Evolutionary conservation across 2,888 invertebrate species (phyloP).

Genomic region (Drosophila mercatorum): DNA sequence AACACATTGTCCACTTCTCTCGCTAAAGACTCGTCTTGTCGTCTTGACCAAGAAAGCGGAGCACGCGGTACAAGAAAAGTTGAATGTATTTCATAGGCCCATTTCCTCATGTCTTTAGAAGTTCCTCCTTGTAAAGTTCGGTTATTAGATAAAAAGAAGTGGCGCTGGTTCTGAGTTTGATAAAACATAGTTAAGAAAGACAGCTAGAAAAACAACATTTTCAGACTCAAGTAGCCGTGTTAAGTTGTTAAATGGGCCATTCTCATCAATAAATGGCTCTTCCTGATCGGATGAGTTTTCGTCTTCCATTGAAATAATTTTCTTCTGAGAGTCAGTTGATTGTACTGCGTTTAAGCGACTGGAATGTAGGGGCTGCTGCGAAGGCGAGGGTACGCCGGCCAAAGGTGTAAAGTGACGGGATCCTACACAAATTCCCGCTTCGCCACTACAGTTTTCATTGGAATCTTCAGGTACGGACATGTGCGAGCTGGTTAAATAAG

Average conservation of each 20-base stretch:
- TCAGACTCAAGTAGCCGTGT: conserved; percentile 92
- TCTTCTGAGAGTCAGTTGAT: conserved; percentile 87
- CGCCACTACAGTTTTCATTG: conserved; percentile 56
- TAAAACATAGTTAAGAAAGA: conserved; percentile 96
- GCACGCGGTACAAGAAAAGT: conserved; percentile 96
- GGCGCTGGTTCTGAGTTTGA: conserved; percentile 92
- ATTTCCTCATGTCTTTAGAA: conserved; percentile 96
- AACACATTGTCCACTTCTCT: conserved; percentile 95
- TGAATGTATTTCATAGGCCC: conserved; percentile 99
- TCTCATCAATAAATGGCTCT: conserved; percentile 91
- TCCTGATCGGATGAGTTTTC: conserved; percentile 96
- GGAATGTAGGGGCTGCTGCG: conserved; percentile 70
- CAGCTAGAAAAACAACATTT: conserved; percentile 92
- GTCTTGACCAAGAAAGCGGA: conserved; percentile 82
- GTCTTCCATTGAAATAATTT: conserved; percentile 98
- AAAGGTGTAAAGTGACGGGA: conserved; percentile 80
- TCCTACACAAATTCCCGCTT: conserved; percentile 73
- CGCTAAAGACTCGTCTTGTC: conserved; percentile 90
- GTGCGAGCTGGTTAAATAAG: conserved; percentile 86
- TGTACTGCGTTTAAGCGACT: conserved; percentile 82
- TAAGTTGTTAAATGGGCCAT: conserved; percentile 95
- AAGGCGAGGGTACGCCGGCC: conserved; percentile 64
- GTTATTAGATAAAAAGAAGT: conserved; percentile 91
- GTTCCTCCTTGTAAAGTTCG: conserved; percentile 93
- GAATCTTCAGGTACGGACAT: conserved; percentile 75